Percentiles rank a stretch among this genome's conserved stretches.
Conservation (phyloP, 1,140 invertebrate genomes). For the Solen grandis region DNA sequence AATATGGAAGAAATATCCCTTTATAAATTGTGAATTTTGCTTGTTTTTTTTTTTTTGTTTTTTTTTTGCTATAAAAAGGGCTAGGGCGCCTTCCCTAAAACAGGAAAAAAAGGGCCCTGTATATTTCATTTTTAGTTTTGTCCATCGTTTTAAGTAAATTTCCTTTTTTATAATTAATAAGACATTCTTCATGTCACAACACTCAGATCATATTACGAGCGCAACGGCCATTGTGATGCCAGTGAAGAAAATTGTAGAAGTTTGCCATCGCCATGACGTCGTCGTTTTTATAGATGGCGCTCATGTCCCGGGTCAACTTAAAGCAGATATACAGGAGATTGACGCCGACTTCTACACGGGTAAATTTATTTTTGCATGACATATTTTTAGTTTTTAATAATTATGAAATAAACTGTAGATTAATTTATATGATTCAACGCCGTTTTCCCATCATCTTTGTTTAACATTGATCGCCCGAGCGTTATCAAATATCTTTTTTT, state of each 20-base stretch:
- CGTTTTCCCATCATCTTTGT: neutral
- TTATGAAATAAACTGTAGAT: neutral
- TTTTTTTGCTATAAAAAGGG: no score
- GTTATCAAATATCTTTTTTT: no score
- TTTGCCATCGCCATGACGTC: slow-evolving; percentile 64
- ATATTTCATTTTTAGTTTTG: no score
- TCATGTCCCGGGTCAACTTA: slow-evolving; percentile 67
- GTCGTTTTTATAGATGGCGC: slow-evolving; percentile 70
- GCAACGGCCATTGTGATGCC: slow-evolving; percentile 64
- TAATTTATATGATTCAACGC: neutral
- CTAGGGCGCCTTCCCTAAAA: no score
- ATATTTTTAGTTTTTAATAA: no score
- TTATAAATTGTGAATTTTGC: no score
- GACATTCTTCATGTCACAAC: no score
- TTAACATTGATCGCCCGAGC: neutral
- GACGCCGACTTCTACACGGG: slow-evolving; percentile 69
- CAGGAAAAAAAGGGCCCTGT: no score
- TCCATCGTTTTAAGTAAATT: no score
- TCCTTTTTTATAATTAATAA: no score
- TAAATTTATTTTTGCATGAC: slow-evolving; percentile 33
- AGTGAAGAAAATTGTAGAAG: slow-evolving; percentile 58
- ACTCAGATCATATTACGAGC: slow-evolving; percentile 68
- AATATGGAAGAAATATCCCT: no score
- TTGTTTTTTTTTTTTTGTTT: no score
- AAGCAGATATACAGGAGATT: slow-evolving; percentile 61